These are phyloP conservation scores for Eurytemora carolleeae DNA, from an alignment of 1,140 invertebrate species.

Conservation along the genomic window DNA sequence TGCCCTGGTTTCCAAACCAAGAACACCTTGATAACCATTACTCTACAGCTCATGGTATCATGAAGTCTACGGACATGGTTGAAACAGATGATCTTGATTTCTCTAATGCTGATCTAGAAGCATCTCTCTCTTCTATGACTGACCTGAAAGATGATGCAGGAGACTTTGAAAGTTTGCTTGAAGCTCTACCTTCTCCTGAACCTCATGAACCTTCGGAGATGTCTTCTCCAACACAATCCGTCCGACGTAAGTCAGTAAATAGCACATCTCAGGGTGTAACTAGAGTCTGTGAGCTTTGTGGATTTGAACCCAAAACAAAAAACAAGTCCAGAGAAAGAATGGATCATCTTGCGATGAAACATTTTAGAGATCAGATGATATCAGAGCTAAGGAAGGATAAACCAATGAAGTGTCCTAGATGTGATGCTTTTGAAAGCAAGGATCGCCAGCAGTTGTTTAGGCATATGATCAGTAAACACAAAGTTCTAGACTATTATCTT, in stretches of 20 bases:
- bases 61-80: neutral
- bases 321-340: slow-evolving; percentile 11
- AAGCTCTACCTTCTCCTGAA: neutral
- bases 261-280: neutral
- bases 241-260: neutral
- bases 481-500: neutral
- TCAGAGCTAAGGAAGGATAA: slow-evolving; percentile 3
- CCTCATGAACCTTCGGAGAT: neutral
- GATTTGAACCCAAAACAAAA: slow-evolving; percentile 14
- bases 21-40: neutral
- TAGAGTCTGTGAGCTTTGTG: slow-evolving; percentile 11
- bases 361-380: slow-evolving; percentile 10
- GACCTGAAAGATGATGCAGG: neutral
- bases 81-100: neutral
- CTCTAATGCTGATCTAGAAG: neutral
- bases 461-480: neutral
- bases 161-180: neutral
- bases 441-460: neutral
- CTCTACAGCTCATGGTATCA: neutral
- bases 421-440: neutral
- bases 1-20: neutral
- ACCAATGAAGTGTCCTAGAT: neutral
- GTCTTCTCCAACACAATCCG: neutral
- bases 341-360: slow-evolving; percentile 14
- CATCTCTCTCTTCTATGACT: neutral